Evolutionary conservation across 2,888 invertebrate species (phyloP), one percentile per base, ranked within the genome.

Genomic region (Netelia melanura): DNA sequence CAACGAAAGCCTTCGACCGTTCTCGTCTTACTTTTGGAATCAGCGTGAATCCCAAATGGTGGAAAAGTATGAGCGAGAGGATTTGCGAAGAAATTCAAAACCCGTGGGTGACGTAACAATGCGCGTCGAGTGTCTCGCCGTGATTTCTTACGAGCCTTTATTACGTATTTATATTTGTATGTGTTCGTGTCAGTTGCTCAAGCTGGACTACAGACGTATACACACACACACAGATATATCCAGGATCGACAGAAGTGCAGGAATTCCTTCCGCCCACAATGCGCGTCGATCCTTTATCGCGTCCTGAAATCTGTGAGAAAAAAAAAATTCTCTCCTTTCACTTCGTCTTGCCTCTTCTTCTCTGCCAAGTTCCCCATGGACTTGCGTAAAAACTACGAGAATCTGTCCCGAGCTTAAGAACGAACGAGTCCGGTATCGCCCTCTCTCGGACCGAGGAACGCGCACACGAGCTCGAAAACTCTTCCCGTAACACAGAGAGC

Each of bases 21-120:
- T 92, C 92, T 92, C 92, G 90, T 90, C 89, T 92, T 92, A 92
- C 92, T 90, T 92, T 86, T 87, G 84, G 88, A 89, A 90, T 89
- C 88, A 88, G 81, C 84, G 81, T 81, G 75, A 62, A 85, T 84
- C 11, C 58, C 86, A 79, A 38, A 61, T 56, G 83, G 77, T 78
- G 80, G 72, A 83, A 86, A 85, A 84, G 78, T 86, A 77, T 10
- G 83, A 77, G 23, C 3, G 86, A 86, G 83, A 86, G 89, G 89
- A 90, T 90, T 92, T 86, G 86, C 90, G 89, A 91, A 90, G 92
- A 91, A 92, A 92, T 87, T 90, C 87, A 90, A 92, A 87, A 88
- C 88, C 88, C 72, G 77, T 84, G 74, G 83, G 87, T 93, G 92
- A 92, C 90, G 92, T 87, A 92, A 93, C 92, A 92, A 92, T 92